Percentiles rank a stretch among this genome's conserved stretches.
phyloP scores from a whole-genome alignment of 2,113 vertebrate species.

The Varanus komodoensis region DNA sequence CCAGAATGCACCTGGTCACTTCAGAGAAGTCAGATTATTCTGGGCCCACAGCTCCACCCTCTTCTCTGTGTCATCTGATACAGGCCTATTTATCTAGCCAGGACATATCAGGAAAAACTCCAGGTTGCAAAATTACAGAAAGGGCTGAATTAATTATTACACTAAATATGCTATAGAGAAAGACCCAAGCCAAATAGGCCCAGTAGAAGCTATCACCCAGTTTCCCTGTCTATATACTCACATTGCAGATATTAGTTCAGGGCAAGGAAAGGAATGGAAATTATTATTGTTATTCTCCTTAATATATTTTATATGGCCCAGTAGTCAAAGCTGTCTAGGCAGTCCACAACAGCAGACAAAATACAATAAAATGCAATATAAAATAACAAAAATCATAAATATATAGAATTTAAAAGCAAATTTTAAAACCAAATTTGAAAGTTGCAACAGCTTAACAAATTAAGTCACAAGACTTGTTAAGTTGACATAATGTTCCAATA shows the following conservation, averaged over 20 bases:
- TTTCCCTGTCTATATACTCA: neutral
- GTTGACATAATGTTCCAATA: no score
- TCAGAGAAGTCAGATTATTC: neutral
- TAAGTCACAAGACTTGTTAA: no score
- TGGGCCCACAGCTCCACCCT: neutral
- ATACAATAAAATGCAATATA: no score
- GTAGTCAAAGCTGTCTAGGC: no score
- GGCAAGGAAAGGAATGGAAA: neutral
- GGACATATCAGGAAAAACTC: neutral
- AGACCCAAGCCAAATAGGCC: neutral
- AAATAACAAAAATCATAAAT: no score
- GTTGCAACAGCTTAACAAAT: no score
- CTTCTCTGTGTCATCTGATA: neutral
- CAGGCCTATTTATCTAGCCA: neutral
- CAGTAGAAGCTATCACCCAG: neutral
- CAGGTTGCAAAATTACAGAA: neutral
- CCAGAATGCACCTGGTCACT: neutral
- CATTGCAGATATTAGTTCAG: neutral
- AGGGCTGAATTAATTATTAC: neutral
- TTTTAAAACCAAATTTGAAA: no score
- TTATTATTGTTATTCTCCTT: no score
- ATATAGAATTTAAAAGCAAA: no score
- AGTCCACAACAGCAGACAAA: no score
- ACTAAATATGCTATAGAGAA: neutral
- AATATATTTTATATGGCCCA: no score